Base-by-base conservation (phyloP, 1,140 invertebrate species). In the Saxidomus purpurata region DNA sequence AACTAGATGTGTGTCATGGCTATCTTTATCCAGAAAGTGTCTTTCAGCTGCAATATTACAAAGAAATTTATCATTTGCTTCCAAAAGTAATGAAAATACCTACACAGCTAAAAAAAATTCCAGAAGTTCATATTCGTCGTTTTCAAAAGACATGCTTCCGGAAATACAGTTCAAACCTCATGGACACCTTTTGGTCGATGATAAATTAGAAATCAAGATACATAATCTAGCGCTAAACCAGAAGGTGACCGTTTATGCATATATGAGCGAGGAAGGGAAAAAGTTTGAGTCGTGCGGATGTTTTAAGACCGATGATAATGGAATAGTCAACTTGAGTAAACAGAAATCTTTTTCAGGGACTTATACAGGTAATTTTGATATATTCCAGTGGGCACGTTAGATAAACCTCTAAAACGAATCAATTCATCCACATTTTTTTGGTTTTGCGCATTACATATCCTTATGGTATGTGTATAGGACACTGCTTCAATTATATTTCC, bases 261-360 rank as follows among this genome's bases (percentile, higher is more conserved):
- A 69, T 34, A 11, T 90, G 17, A n/a, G 67, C n/a, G 87, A 92
- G 31, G 71, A 84, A 47, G 47, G 76, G 25, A 79, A 84, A 34
- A 77, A 36, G 17, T 87, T 89, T 79, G 77, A 80, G 47, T 89
- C 91, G 0, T 77, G 36, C 38, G 86, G 67, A 25, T 87, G 86
- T 34, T 91, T 88, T 47, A 55, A 52, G 8, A 52, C 85, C 22
- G 85, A 84, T 61, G 34, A 80, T 28, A 31, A 85, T 80, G 92
- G 92, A n/a, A 49, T 6, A 13, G 81, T 92, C 1, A 89, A 92
- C 52, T 74, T 90, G 19, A 34, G 9, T 3, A 89, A 63, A 38
- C 83, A 90, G 0, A 1, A 80, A 40, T 84, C 90, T 36, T n/a
- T 59, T 22, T 82, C 83, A 19, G 91, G 91, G 52, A 91, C 84